Percentiles rank a stretch among this genome's conserved stretches.
phyloP scores from a whole-genome alignment of 2,797 vertebrate species.

The Molossus alvarezi region DNA sequence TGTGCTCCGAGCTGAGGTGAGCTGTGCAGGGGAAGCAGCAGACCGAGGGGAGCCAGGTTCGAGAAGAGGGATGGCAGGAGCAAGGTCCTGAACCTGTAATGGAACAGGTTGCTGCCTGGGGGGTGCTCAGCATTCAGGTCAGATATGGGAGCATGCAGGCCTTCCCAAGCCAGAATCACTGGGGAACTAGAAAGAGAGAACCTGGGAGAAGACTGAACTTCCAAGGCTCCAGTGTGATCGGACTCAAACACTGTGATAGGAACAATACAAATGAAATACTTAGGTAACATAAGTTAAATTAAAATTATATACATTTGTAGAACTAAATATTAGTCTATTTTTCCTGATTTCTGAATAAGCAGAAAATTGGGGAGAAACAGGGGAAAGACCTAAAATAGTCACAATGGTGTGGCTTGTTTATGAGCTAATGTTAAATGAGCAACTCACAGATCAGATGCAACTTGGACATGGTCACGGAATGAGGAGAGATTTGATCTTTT shows the following conservation, averaged over 20 bases:
- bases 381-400: background rate
- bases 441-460: background rate
- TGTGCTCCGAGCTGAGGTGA: background rate
- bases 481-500: background rate
- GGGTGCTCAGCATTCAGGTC: background rate
- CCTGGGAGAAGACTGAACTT: background rate
- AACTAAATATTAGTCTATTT: background rate
- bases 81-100: background rate
- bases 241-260: background rate
- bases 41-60: background rate
- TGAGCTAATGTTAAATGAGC: constrained; percentile 2
- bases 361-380: background rate
- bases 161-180: background rate
- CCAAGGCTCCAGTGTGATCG: background rate
- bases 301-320: background rate
- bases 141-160: background rate
- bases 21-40: no score
- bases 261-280: background rate
- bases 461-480: background rate
- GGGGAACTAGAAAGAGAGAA: background rate
- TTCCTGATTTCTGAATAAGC: background rate
- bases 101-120: background rate
- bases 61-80: background rate
- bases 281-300: constrained; percentile 29
- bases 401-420: background rate